phyloP scores from a whole-genome alignment of 2,113 vertebrate species.

The Takifugu flavidus region DNA sequence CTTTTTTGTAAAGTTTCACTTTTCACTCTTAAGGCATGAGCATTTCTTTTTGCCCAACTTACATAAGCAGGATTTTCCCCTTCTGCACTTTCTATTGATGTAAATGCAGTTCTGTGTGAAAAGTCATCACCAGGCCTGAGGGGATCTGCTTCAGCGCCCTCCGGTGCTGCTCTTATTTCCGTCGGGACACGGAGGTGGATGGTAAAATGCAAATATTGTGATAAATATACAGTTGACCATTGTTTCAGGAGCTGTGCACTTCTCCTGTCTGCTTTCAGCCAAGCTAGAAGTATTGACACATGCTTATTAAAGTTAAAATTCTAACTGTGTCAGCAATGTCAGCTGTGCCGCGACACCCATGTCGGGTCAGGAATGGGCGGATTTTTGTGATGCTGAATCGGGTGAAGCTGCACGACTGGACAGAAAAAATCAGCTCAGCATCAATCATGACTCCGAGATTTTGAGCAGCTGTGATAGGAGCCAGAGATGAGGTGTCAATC shows the following conservation, averaged over 20 bases:
- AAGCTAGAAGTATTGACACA: too few species aligned
- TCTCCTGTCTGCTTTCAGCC: background rate
- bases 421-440: too few species aligned
- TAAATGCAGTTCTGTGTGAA: constrained; percentile 14
- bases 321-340: too few species aligned
- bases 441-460: too few species aligned
- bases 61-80: constrained; percentile 58
- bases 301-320: too few species aligned
- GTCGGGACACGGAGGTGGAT: constrained; percentile 10
- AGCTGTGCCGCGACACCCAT: too few species aligned
- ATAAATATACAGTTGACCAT: constrained; percentile 37
- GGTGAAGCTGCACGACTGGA: too few species aligned
- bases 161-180: background rate
- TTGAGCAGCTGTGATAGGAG: too few species aligned
- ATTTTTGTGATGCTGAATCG: too few species aligned
- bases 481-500: too few species aligned
- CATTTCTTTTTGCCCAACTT: constrained; percentile 32
- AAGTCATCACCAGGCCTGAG: constrained; percentile 45
- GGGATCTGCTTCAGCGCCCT: constrained; percentile 40
- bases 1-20: constrained; percentile 46
- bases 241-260: background rate
- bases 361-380: too few species aligned
- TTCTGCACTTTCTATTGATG: constrained; percentile 33
- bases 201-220: constrained; percentile 55
- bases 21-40: constrained; percentile 21